Evolutionary conservation across 2,888 invertebrate species (phyloP).

Genomic region (Thymelicus sylvestris): DNA sequence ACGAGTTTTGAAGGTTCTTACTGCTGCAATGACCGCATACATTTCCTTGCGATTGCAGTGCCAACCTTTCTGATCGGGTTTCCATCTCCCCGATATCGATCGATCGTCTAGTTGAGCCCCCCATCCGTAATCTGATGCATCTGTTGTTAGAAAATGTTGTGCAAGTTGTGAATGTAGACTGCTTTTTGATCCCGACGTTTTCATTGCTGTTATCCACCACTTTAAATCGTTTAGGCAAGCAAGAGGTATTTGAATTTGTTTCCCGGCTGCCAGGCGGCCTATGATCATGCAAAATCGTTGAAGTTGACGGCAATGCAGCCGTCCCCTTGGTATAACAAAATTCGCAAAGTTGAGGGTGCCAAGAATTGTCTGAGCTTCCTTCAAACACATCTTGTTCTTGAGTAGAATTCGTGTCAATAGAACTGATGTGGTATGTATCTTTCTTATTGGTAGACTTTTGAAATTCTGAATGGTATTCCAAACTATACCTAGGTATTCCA

Average conservation of each 20-base stretch:
- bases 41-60: slow-evolving; percentile 34
- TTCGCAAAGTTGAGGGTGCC: slow-evolving; percentile 37
- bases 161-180: slow-evolving; percentile 1
- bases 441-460: background rate
- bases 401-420: background rate
- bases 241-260: background rate
- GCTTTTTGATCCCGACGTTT: background rate
- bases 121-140: slow-evolving; percentile 23
- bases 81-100: slow-evolving; percentile 17
- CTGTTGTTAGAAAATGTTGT: slow-evolving; percentile 27
- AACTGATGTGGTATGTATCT: background rate
- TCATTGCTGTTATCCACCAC: slow-evolving; percentile 32
- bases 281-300: background rate
- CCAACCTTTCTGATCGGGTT: slow-evolving; percentile 33
- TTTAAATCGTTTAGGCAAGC: slow-evolving; percentile 13
- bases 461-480: slow-evolving; percentile 7
- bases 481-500: slow-evolving; percentile 25
- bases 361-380: slow-evolving; percentile 26
- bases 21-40: slow-evolving; percentile 15
- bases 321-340: slow-evolving; percentile 32
- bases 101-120: slow-evolving; percentile 31
- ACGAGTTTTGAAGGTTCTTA: background rate
- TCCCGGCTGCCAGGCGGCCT: background rate
- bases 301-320: slow-evolving; percentile 35
- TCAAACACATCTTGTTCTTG: slow-evolving; percentile 8